Percentiles rank a stretch among this genome's conserved stretches.
phyloP scores from a whole-genome alignment of 2,113 vertebrate species.

The Catagonus wagneri region DNA sequence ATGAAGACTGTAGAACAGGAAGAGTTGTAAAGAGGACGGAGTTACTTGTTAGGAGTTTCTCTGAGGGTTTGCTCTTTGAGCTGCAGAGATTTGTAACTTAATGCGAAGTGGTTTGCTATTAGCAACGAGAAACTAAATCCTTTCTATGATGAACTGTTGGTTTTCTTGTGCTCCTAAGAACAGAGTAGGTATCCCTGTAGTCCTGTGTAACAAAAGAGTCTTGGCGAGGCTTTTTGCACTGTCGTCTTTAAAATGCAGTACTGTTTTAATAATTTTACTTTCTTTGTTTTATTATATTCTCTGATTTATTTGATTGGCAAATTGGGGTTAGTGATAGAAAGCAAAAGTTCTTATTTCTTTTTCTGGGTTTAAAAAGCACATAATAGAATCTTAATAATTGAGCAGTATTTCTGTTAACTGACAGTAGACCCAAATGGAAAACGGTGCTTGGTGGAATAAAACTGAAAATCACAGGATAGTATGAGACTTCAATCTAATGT shows the following conservation, averaged over 20 bases:
- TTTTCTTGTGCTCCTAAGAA: slow-evolving; percentile 93
- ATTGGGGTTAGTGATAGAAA: not conserved
- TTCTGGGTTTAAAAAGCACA: slow-evolving; percentile 28
- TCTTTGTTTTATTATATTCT: slow-evolving; percentile 17
- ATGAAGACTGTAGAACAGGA: not conserved
- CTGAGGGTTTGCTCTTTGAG: slow-evolving; percentile 38
- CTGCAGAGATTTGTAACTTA: slow-evolving; percentile 45
- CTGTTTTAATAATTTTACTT: not conserved
- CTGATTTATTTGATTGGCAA: slow-evolving; percentile 23
- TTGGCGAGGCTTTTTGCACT: not conserved
- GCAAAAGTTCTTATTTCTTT: slow-evolving; percentile 48
- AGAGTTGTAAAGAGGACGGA: fast-evolving
- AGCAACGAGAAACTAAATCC: slow-evolving; percentile 78
- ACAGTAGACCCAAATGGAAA: not conserved
- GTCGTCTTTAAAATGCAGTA: slow-evolving; percentile 2
- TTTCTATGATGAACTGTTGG: slow-evolving; percentile 94
- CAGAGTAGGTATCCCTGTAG: slow-evolving; percentile 91
- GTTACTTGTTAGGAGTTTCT: not conserved
- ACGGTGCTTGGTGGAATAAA: not conserved
- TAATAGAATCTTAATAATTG: slow-evolving; percentile 57
- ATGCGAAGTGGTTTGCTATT: not conserved
- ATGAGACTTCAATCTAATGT: not conserved
- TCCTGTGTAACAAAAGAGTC: not conserved
- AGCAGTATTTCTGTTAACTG: slow-evolving; percentile 56
- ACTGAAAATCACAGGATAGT: not conserved